Conservation (phyloP, 2,797 vertebrate genomes). For the Liparis tanakae region DNA sequence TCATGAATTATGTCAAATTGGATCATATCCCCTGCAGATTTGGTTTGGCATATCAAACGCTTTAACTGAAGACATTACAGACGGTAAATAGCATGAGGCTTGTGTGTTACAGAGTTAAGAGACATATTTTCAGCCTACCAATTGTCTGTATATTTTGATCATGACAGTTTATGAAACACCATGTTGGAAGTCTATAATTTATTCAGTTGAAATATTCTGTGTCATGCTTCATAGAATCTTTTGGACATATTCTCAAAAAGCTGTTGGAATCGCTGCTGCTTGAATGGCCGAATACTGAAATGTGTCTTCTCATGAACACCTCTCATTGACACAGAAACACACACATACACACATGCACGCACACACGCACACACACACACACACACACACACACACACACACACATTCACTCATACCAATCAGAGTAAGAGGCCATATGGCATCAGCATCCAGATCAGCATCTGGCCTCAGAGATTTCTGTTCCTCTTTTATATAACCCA, state of each 20-base stretch:
- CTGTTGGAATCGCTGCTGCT: conserved; percentile 33
- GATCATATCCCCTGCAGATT: conserved; percentile 33
- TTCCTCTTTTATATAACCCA: conserved; percentile 70
- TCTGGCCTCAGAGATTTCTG: conserved; percentile 69
- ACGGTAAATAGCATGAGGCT: conserved; percentile 28
- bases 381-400: conserved; percentile 37
- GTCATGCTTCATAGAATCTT: conserved; percentile 13
- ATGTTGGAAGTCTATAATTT: conserved; percentile 17
- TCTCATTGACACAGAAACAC: conserved; percentile 33
- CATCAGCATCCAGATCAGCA: conserved; percentile 50
- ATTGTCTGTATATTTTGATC: conserved; percentile 37
- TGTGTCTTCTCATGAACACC: conserved; percentile 17
- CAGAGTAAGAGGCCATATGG: conserved; percentile 74
- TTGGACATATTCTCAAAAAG: conserved; percentile 47
- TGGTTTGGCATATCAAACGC: conserved; percentile 31
- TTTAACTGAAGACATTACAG: conserved; percentile 39
- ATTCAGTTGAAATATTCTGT: conserved; percentile 30
- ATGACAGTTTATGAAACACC: conserved; percentile 21
- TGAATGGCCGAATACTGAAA: conserved; percentile 25
- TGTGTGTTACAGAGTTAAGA: conserved; percentile 18
- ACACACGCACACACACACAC: conserved; percentile 16
- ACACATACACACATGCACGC: conserved; percentile 8
- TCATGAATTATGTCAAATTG: conserved; percentile 48
- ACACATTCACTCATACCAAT: conserved; percentile 52
- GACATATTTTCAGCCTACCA: conserved; percentile 30